Conservation (phyloP, 2,888 invertebrate species). For the Dicyrtomina minuta region DNA sequence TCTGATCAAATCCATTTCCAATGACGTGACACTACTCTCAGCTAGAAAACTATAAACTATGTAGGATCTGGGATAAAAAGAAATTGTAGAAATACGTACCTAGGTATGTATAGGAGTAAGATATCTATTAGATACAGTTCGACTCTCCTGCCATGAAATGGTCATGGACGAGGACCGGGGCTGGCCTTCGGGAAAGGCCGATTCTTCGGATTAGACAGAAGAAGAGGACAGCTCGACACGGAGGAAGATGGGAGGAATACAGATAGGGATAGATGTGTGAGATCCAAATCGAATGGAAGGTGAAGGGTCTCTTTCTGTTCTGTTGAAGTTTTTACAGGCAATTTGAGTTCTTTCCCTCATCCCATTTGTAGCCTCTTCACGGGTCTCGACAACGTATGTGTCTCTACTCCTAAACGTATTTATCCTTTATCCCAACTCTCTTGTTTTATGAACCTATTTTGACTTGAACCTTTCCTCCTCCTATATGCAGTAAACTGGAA, state of each 20-base stretch:
- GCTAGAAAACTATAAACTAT: not conserved
- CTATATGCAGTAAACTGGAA: not conserved
- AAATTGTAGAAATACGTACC: too few species aligned
- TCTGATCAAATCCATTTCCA: slow-evolving; percentile 22
- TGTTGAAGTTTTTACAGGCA: slow-evolving; percentile 28
- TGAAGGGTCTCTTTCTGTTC: slow-evolving; percentile 24
- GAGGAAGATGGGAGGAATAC: too few species aligned
- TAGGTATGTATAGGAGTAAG: too few species aligned
- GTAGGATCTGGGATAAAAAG: too few species aligned
- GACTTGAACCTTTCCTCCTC: slow-evolving; percentile 15
- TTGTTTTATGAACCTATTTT: slow-evolving; percentile 15
- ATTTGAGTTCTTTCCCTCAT: not conserved
- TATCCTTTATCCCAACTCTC: not conserved
- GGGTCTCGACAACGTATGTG: too few species aligned
- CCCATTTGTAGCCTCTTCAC: too few species aligned
- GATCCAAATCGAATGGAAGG: not conserved
- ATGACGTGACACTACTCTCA: slow-evolving; percentile 27
- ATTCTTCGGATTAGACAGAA: not conserved
- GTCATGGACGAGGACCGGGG: too few species aligned
- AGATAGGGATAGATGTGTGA: too few species aligned
- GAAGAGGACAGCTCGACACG: not conserved
- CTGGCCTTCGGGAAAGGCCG: slow-evolving; percentile 15
- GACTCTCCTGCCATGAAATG: too few species aligned
- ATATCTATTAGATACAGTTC: too few species aligned
- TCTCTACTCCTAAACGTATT: too few species aligned